A percentile compares a stretch with the other conserved stretches of the same genome.
Conservation (phyloP, 2,113 vertebrate genomes). For the Noturus placidus region DNA sequence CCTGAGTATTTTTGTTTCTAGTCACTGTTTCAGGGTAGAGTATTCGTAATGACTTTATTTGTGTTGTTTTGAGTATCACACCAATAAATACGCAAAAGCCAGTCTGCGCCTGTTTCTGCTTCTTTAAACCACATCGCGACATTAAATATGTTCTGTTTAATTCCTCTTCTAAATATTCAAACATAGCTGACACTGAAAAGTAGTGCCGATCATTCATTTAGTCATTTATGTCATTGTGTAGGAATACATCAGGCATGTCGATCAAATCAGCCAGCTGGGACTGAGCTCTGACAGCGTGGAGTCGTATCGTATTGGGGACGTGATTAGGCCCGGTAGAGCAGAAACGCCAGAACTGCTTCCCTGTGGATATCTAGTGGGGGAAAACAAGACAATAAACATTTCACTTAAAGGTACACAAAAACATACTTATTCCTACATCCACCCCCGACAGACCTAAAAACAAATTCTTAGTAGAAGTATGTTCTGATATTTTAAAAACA, state of each 20-base stretch:
- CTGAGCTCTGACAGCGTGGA: conserved; percentile 91
- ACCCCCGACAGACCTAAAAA: not conserved
- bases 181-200: not conserved
- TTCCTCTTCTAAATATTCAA: not conserved
- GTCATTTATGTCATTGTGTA: conserved; percentile 53
- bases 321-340: conserved; percentile 74
- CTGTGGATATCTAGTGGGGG: conserved; percentile 95
- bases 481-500: not conserved
- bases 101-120: no score
- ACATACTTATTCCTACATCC: not conserved
- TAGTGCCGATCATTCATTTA: not conserved
- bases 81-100: no score
- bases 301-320: conserved; percentile 91
- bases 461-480: not conserved
- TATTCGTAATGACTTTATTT: no score
- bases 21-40: no score
- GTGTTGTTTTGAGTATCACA: no score
- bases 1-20: no score
- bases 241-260: conserved; percentile 95
- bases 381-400: conserved; percentile 92
- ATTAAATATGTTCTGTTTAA: not conserved
- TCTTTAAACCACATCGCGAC: no score
- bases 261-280: conserved; percentile 88
- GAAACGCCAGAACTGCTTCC: conserved; percentile 90
- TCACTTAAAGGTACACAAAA: conserved; percentile 82